A percentile compares a stretch with the other conserved stretches of the same genome.
phyloP scores from a whole-genome alignment of 2,888 invertebrate species.

The Belgica antarctica region DNA sequence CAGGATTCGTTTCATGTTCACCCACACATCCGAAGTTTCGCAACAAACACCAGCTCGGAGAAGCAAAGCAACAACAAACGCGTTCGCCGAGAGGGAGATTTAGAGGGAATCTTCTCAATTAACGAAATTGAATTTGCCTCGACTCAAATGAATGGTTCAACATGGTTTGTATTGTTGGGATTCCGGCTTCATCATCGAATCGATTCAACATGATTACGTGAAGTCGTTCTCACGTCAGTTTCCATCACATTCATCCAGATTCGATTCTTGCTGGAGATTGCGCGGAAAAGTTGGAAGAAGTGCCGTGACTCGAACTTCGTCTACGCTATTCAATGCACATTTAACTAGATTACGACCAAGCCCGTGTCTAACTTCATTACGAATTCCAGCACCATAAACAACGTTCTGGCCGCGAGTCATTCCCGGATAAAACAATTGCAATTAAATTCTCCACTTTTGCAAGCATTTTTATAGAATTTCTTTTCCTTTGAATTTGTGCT shows the following conservation, averaged over 20 bases:
- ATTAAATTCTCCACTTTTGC: background rate
- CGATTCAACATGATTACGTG: conserved; percentile 51
- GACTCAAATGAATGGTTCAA: background rate
- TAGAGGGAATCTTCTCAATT: background rate
- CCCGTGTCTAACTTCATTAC: too few species aligned
- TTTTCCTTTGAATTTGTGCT: background rate
- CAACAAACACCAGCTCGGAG: background rate
- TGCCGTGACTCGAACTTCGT: too few species aligned
- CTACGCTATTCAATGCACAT: too few species aligned
- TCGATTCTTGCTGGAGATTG: too few species aligned
- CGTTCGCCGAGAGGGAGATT: background rate
- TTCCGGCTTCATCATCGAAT: background rate
- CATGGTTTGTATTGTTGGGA: background rate
- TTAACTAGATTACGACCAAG: too few species aligned
- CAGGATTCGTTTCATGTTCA: conserved; percentile 16
- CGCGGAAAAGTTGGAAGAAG: too few species aligned
- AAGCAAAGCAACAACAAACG: background rate
- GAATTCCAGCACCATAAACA: background rate
- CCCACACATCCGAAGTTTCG: background rate
- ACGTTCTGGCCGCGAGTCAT: background rate
- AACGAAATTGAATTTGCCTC: background rate
- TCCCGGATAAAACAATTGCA: background rate
- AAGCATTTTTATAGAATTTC: background rate
- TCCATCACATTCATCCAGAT: too few species aligned
- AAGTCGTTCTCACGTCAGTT: conserved; percentile 84